A percentile compares a stretch with the other conserved stretches of the same genome.
phyloP scores from a whole-genome alignment of 2,888 invertebrate species.

The Allygus modestus region DNA sequence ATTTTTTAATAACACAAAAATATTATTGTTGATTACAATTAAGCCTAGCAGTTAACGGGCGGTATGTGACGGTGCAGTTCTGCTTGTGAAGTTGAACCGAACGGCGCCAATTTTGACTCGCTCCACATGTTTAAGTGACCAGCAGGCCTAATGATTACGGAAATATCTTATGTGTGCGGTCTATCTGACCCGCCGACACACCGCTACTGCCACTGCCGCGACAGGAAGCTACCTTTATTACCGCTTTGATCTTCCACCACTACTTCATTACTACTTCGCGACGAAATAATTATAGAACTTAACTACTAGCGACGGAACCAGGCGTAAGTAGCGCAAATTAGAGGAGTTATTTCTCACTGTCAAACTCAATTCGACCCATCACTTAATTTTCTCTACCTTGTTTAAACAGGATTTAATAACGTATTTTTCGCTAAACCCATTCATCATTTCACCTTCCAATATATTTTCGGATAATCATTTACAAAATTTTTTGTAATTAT shows the following conservation, averaged over 20 bases:
- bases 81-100: neutral
- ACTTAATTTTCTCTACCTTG: neutral
- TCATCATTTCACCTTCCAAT: too few relatives aligned
- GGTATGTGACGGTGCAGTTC: neutral
- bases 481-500: too few relatives aligned
- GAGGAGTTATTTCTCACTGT: conserved; percentile 14
- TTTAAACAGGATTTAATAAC: neutral
- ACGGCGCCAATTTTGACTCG: neutral
- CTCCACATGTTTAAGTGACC: neutral
- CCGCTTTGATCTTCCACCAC: conserved; percentile 15
- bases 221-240: conserved; percentile 23
- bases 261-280: conserved; percentile 2
- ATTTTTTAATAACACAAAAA: too few relatives aligned
- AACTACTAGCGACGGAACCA: neutral
- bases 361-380: conserved; percentile 15
- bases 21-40: too few relatives aligned
- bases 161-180: conserved; percentile 34
- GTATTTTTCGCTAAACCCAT: too few relatives aligned
- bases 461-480: too few relatives aligned
- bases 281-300: conserved; percentile 25
- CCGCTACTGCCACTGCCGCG: neutral
- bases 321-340: conserved; percentile 17
- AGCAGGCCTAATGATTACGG: conserved; percentile 14
- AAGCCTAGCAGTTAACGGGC: too few relatives aligned
- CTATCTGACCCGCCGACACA: neutral